phyloP scores from a whole-genome alignment of 1,140 invertebrate species.

The Calliopsis andreniformis region DNA sequence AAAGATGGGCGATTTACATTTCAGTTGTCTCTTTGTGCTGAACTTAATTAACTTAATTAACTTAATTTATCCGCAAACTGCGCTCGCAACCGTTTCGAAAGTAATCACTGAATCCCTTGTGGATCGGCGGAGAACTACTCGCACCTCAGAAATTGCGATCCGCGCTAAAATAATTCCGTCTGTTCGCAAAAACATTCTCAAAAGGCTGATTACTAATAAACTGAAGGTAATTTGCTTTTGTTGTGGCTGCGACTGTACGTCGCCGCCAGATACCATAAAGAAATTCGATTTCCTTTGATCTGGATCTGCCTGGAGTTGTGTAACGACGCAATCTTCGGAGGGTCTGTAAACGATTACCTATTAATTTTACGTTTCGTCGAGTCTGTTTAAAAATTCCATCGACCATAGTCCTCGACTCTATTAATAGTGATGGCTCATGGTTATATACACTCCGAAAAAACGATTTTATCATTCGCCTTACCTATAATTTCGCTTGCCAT shows the following conservation, averaged over 20 bases:
- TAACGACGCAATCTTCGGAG: no score
- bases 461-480: no score
- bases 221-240: constrained; percentile 14
- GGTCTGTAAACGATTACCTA: no score
- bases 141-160: background rate
- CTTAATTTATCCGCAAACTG: background rate
- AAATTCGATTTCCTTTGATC: constrained; percentile 30
- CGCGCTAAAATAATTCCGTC: background rate
- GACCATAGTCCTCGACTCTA: no score
- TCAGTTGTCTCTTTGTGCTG: background rate
- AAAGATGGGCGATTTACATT: background rate
- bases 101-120: background rate
- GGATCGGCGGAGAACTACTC: background rate
- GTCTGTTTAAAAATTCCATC: no score
- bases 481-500: no score
- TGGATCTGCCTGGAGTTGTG: background rate
- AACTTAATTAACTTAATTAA: background rate
- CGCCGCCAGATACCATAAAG: constrained; percentile 21
- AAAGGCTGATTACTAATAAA: background rate
- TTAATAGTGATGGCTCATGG: no score
- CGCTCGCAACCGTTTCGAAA: background rate
- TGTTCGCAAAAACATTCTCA: background rate
- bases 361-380: no score
- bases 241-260: no score
- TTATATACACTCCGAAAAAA: no score